A percentile compares a stretch with the other conserved stretches of the same genome.
phyloP scores from a whole-genome alignment of 2,888 invertebrate species.

The Drosophila neutralis region DNA sequence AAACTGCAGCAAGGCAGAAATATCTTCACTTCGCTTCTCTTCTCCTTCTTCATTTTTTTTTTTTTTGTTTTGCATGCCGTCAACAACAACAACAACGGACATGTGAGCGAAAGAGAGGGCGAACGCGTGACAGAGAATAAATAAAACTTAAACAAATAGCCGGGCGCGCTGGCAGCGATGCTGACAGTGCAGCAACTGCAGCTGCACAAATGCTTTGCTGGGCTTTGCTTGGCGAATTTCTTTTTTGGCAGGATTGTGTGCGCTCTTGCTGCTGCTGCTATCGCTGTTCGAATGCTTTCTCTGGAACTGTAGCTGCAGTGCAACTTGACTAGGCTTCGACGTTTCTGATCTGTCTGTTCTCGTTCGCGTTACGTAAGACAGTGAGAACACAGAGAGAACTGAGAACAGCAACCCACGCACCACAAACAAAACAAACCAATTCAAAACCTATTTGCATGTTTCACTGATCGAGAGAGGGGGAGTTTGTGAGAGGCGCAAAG shows the following conservation, averaged over 20 bases:
- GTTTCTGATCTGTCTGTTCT: slow-evolving; percentile 2
- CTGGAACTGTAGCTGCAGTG: not conserved
- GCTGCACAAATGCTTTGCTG: slow-evolving; percentile 28
- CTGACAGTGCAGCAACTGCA: slow-evolving; percentile 21
- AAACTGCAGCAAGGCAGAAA: slow-evolving; percentile 46
- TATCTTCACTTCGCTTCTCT: slow-evolving; percentile 8
- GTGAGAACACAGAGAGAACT: slow-evolving; percentile 26
- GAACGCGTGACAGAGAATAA: slow-evolving; percentile 4
- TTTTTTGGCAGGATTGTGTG: slow-evolving; percentile 41
- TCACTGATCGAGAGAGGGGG: not conserved
- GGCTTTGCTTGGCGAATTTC: not conserved
- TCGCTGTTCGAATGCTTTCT: not conserved
- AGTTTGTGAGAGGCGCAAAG: slow-evolving; percentile 25
- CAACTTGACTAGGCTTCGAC: not conserved
- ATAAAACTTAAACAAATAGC: slow-evolving; percentile 15
- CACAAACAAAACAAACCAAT: slow-evolving; percentile 57
- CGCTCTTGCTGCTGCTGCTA: slow-evolving; percentile 6
- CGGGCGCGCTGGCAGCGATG: slow-evolving; percentile 21
- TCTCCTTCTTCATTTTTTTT: not conserved
- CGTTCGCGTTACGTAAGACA: slow-evolving; percentile 44
- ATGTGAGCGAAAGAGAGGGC: slow-evolving; percentile 23
- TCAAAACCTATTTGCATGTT: slow-evolving; percentile 45
- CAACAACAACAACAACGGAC: slow-evolving; percentile 4
- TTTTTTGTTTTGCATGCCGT: slow-evolving; percentile 21
- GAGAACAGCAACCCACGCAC: slow-evolving; percentile 55